Percentiles rank a stretch among this genome's conserved stretches.
These are phyloP conservation scores for Silurus lanzhouensis DNA, from an alignment of 2,797 vertebrate species.

Conservation along the genomic window DNA sequence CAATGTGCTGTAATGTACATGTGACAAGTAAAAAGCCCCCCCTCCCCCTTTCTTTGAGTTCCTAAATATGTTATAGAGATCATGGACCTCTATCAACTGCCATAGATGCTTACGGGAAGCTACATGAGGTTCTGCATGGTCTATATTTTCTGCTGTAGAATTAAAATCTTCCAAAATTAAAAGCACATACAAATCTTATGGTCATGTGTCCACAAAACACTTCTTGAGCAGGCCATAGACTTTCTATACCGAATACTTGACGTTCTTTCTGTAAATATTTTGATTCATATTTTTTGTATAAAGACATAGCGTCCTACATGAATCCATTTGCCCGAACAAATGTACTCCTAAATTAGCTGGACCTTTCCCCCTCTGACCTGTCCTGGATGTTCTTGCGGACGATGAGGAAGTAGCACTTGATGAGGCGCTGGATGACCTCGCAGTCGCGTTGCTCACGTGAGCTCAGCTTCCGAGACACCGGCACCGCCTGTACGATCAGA, in stretches of 20 bases:
- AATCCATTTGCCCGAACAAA: not conserved
- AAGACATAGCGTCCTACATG: not conserved
- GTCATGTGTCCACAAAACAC: no score
- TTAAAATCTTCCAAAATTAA: no score
- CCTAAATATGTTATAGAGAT: no score
- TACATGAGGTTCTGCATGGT: no score
- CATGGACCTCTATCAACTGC: no score
- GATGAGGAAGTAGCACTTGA: slow-evolving; percentile 84
- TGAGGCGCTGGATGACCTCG: slow-evolving; percentile 82
- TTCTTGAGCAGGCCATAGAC: no score
- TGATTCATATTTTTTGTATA: not conserved
- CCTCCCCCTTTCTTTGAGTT: no score
- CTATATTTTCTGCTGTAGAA: no score
- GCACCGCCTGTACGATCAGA: slow-evolving; percentile 68
- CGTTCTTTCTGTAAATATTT: not conserved
- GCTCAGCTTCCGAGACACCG: slow-evolving; percentile 74
- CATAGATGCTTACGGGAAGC: no score
- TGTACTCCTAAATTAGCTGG: not conserved
- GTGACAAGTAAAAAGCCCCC: no score
- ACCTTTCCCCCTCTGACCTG: slow-evolving; percentile 67
- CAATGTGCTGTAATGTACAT: no score
- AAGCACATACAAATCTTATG: no score
- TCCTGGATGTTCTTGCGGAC: slow-evolving; percentile 86
- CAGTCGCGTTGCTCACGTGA: slow-evolving; percentile 80
- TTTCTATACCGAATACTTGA: not conserved